Conservation (phyloP, 2,113 vertebrate genomes). For the Pteropus alecto region DNA sequence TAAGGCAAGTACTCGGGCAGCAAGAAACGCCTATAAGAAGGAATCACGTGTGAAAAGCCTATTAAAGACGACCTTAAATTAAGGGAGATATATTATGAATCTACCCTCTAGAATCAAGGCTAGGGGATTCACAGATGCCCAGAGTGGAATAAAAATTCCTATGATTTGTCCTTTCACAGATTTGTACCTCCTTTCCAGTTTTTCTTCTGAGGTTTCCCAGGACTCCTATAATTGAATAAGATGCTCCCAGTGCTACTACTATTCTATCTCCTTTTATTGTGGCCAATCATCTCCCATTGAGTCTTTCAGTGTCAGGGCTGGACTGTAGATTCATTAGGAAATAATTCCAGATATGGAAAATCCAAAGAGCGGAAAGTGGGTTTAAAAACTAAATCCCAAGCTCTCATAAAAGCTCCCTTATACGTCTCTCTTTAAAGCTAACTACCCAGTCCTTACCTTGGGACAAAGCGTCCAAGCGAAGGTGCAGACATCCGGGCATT, state of each 20-base stretch:
- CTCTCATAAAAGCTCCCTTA: constrained; percentile 18
- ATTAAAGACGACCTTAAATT: neutral
- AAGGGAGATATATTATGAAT: neutral
- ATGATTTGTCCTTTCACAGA: neutral
- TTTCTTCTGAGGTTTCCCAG: neutral
- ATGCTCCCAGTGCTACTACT: neutral
- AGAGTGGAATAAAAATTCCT: neutral
- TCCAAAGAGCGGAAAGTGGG: neutral
- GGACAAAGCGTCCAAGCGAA: constrained; percentile 96
- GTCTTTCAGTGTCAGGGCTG: neutral
- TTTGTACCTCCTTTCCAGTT: neutral
- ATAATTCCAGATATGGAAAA: neutral
- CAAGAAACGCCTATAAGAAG: constrained; percentile 91
- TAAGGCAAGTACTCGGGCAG: constrained; percentile 98
- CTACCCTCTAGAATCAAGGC: neutral
- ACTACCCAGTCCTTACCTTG: constrained; percentile 85
- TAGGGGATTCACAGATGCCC: neutral
- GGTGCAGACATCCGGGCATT: constrained; percentile 98
- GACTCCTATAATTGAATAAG: neutral
- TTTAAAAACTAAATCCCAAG: constrained; percentile 40
- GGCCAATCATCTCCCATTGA: neutral
- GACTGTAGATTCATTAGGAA: neutral
- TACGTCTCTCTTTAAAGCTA: neutral
- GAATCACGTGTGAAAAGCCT: constrained; percentile 34
- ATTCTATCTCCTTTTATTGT: neutral